Evolutionary conservation across 1,140 invertebrate genomes (phyloP).

Genomic region (Tyrophagus putrescentiae): DNA sequence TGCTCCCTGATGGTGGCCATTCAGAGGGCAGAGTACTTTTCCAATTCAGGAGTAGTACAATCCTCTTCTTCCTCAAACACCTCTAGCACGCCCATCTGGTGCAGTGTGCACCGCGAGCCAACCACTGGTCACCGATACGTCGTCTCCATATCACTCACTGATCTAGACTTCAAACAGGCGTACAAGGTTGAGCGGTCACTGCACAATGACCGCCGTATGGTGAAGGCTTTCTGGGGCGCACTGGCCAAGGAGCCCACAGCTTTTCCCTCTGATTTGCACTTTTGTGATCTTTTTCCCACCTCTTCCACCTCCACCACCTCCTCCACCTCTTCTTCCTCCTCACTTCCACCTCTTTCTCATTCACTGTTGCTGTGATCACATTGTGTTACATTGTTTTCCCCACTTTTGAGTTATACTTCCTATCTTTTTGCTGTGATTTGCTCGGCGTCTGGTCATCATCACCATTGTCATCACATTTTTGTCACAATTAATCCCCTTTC

Average conservation of each 20-base stretch:
- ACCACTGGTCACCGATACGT: not conserved
- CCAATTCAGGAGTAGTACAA: not conserved
- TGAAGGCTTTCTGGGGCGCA: not conserved
- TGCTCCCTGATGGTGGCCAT: slow-evolving; percentile 24
- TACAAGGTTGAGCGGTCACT: not conserved
- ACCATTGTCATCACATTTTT: too few relatives aligned
- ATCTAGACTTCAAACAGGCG: not conserved
- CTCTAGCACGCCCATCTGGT: not conserved
- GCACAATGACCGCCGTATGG: not conserved
- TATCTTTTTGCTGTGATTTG: not conserved
- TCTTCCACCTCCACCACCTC: too few relatives aligned
- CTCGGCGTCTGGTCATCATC: too few relatives aligned
- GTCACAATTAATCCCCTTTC: too few relatives aligned
- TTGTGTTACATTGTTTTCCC: not conserved
- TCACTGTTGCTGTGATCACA: not conserved
- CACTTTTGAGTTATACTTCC: not conserved
- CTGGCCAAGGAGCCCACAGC: not conserved
- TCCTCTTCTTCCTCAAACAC: not conserved
- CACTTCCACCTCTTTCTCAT: too few relatives aligned
- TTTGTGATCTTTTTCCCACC: not conserved
- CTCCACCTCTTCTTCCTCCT: too few relatives aligned
- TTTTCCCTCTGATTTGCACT: not conserved
- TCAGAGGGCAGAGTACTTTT: not conserved
- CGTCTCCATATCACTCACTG: slow-evolving; percentile 2
- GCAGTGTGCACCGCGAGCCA: not conserved